These are phyloP conservation scores for Crotalus viridis DNA, from an alignment of 2,113 vertebrate species.

Conservation along the genomic window DNA sequence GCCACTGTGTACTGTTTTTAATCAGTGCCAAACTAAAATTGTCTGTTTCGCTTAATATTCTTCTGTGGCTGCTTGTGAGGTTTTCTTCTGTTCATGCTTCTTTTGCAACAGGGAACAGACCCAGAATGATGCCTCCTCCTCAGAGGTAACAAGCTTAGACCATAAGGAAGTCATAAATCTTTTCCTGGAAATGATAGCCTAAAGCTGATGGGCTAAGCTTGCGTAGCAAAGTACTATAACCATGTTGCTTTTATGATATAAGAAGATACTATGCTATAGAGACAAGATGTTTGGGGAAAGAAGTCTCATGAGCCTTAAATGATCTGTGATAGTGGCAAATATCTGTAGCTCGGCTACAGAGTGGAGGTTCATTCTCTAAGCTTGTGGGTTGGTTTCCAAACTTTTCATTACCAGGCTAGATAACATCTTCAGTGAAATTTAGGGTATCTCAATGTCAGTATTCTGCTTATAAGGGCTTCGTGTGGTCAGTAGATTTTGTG, in stretches of 20 bases:
- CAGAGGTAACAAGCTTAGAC: not conserved
- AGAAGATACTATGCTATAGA: not conserved
- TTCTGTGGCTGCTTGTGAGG: not conserved
- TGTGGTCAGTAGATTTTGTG: too few relatives aligned
- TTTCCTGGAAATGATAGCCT: not conserved
- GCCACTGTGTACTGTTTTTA: not conserved
- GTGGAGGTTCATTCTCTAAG: too few relatives aligned
- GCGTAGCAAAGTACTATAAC: not conserved
- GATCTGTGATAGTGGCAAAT: too few relatives aligned
- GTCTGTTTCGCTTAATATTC: not conserved
- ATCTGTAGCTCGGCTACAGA: too few relatives aligned
- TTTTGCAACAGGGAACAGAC: not conserved
- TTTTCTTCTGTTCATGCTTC: not conserved
- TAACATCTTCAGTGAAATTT: too few relatives aligned
- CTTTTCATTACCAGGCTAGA: too few relatives aligned
- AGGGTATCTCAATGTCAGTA: too few relatives aligned
- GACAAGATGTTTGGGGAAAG: not conserved
- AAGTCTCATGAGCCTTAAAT: not conserved
- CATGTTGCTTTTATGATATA: not conserved
- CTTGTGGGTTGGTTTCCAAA: too few relatives aligned
- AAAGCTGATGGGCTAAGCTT: not conserved
- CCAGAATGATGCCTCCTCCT: not conserved
- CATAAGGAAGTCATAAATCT: too few relatives aligned
- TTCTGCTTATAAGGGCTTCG: too few relatives aligned
- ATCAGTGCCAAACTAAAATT: constrained; percentile 2